These are phyloP conservation scores for Acropora yongei DNA, from an alignment of 64 coral and sea anemone genomes.

Conservation along the genomic window DNA sequence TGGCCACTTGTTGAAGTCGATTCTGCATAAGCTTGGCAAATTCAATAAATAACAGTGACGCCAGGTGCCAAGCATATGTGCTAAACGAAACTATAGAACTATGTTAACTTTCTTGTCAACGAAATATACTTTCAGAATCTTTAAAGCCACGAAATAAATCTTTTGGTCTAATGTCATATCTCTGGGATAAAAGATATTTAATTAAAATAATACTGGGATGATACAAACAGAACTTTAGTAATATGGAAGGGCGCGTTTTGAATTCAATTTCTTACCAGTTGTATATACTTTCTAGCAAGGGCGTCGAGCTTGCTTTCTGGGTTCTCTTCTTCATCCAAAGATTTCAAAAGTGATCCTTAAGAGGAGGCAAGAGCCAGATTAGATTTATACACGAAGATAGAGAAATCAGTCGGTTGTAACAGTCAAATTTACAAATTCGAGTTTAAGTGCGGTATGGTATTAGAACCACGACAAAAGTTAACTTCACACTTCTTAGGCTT, in stretches of 20 bases:
- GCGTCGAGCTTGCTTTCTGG: conserved; percentile 64
- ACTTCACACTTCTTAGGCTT: neutral
- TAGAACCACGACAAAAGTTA: no score
- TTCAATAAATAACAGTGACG: no score
- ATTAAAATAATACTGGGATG: neutral
- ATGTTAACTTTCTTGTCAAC: neutral
- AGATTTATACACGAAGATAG: no score
- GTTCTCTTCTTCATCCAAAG: conserved; percentile 51
- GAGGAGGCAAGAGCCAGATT: neutral
- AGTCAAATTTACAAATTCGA: no score
- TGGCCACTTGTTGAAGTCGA: no score
- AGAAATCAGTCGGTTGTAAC: no score
- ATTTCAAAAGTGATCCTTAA: conserved; percentile 45
- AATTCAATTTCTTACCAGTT: conserved; percentile 44
- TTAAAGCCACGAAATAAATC: neutral
- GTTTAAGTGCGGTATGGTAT: no score
- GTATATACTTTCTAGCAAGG: conserved; percentile 61
- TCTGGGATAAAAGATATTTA: neutral
- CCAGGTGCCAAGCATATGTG: neutral
- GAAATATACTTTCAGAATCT: neutral
- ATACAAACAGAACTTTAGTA: neutral
- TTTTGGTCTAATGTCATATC: neutral
- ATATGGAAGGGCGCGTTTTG: neutral
- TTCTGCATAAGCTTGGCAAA: no score
- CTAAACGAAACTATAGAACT: no score